Evolutionary conservation across 2,113 vertebrate genomes (phyloP), one percentile per base, ranked within the genome.

Genomic region (Mugil cephalus): DNA sequence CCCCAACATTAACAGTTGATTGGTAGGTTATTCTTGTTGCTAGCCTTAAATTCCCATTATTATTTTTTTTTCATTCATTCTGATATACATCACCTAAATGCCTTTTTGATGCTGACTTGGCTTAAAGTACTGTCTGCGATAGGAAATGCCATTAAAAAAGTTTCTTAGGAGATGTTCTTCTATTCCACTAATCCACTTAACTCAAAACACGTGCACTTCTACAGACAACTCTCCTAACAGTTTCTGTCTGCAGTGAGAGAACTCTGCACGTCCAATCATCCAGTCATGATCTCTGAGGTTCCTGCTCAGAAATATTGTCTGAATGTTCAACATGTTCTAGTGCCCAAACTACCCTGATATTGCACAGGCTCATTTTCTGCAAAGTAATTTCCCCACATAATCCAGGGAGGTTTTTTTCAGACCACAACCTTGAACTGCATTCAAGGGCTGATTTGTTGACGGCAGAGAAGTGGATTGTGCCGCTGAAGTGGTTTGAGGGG

Each of bases 381-480:
- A 50, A 53, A 21, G 43, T 68, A 47, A 74, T 69, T 60, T 69
- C 54, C 60, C 55, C n/a, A 67, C 72, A 82, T 72, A 73, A 78
- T 63, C 35, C 36, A 19, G 14, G 30, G 15, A 19, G 43, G n/a
- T 9, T 6, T 55, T n/a, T 42, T 72, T 66, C 15, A 13, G 24
- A n/a, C n/a, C 54, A 52, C 70, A 80, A 62, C 45, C 66, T 65
- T 63, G 15, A 81, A 48, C 39, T 51, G 46, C 50, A 53, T 78
- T 68, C 47, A 19, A 52, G 43, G 42, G 69, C 56, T 52, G 40
- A 71, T 66, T 60, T 52, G 24, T 58, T 73, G 54, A 45, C 51
- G 48, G 65, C 52, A 48, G 10, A 68, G 46, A 35, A 38, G 19
- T 48, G 56, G 19, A 79, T 77, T 51, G 18, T 47, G 24, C 35